Evolutionary conservation across 2,888 invertebrate genomes (phyloP).

Genomic region (Drosophila putrida): DNA sequence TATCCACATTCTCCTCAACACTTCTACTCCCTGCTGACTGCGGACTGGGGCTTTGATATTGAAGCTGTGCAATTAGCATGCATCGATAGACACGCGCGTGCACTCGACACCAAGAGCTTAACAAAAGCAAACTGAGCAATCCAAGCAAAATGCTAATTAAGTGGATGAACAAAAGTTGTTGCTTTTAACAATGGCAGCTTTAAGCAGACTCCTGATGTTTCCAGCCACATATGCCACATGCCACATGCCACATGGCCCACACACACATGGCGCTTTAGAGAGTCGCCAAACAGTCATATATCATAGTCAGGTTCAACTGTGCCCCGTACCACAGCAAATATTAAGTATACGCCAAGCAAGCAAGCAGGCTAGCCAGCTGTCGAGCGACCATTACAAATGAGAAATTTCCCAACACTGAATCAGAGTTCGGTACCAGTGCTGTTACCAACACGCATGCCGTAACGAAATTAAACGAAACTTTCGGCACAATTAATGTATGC

Average conservation of each 20-base stretch:
- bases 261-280: constrained; percentile 43
- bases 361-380: constrained; percentile 29
- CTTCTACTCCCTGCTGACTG: neutral
- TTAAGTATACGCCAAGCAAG: constrained; percentile 60
- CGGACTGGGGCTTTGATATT: constrained; percentile 14
- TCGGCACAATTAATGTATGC: constrained; percentile 78
- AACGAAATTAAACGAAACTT: constrained; percentile 41
- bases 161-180: constrained; percentile 55
- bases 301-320: constrained; percentile 77
- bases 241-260: constrained; percentile 13
- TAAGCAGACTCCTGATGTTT: constrained; percentile 21
- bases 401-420: constrained; percentile 42
- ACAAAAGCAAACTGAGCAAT: constrained; percentile 57
- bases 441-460: constrained; percentile 42
- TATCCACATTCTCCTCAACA: no score
- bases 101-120: constrained; percentile 62
- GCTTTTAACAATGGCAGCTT: constrained; percentile 49
- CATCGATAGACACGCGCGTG: constrained; percentile 81
- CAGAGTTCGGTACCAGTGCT: constrained; percentile 27
- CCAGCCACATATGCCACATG: constrained; percentile 28
- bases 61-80: constrained; percentile 77
- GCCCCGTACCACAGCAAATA: constrained; percentile 26
- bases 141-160: constrained; percentile 77
- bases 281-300: constrained; percentile 68
- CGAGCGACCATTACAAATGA: constrained; percentile 62